Percentiles rank a stretch among this genome's conserved stretches.
These are phyloP conservation scores for Melanotaenia parkinsoni DNA, from an alignment of 2,797 vertebrate genomes.

Conservation along the genomic window DNA sequence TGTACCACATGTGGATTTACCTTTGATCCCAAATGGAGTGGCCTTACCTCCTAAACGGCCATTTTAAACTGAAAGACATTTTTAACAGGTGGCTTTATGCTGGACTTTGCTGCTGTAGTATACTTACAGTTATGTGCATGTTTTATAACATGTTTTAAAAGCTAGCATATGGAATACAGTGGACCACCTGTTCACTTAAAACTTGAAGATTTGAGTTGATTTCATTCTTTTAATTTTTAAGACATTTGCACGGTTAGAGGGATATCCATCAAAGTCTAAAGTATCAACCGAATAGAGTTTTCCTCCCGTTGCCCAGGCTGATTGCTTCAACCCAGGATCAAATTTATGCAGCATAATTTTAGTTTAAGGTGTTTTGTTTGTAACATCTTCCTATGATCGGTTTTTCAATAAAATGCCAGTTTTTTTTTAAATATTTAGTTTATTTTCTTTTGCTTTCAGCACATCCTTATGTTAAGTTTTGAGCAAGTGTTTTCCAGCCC, in stretches of 20 bases:
- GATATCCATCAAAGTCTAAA: slow-evolving; percentile 37
- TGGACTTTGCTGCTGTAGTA: slow-evolving; percentile 39
- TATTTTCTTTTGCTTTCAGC: slow-evolving; percentile 36
- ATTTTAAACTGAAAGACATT: slow-evolving; percentile 55
- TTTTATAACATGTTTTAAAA: slow-evolving; percentile 53
- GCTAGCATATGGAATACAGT: slow-evolving; percentile 36
- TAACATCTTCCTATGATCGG: slow-evolving; percentile 15
- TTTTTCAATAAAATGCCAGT: slow-evolving; percentile 48
- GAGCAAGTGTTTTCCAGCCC: slow-evolving; percentile 24
- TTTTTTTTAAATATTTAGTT: slow-evolving; percentile 22
- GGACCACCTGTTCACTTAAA: slow-evolving; percentile 66
- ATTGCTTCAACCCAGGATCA: slow-evolving; percentile 44
- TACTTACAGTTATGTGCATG: slow-evolving; percentile 32
- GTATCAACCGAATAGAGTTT: slow-evolving; percentile 66
- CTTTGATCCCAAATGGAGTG: slow-evolving; percentile 51
- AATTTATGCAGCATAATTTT: slow-evolving; percentile 26
- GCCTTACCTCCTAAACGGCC: slow-evolving; percentile 61
- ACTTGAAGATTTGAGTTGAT: slow-evolving; percentile 69
- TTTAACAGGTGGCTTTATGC: slow-evolving; percentile 43
- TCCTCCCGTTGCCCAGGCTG: slow-evolving; percentile 30
- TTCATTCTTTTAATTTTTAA: slow-evolving; percentile 37
- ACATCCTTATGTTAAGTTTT: slow-evolving; percentile 27
- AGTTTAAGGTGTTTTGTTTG: slow-evolving; percentile 36
- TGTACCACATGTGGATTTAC: slow-evolving; percentile 49
- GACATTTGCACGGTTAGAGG: slow-evolving; percentile 64